Evolutionary conservation across 2,113 vertebrate genomes (phyloP).

Genomic region (Mus musculus): GRCm39 chr2:79590001-79590500

Average conservation of each 20-base stretch:
- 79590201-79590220: neutral
- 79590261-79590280: conserved; percentile 28
- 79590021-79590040: conserved; percentile 76
- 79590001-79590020: conserved; percentile 95
- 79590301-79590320: conserved; percentile 24
- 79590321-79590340: neutral
- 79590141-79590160: neutral
- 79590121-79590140: neutral
- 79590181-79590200: neutral
- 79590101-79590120: neutral
- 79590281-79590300: neutral
- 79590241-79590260: conserved; percentile 20
- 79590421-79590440: neutral
- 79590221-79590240: neutral
- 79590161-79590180: neutral
- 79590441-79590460: conserved; percentile 24
- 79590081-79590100: neutral
- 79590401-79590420: neutral
- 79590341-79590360: neutral
- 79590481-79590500: conserved; percentile 31
- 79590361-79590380: neutral
- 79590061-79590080: rapidly evolving
- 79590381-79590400: neutral
- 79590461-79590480: neutral
- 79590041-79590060: neutral